These are phyloP conservation scores for Tiliqua scincoides DNA, from an alignment of 2,113 vertebrate species.

Conservation along the genomic window DNA sequence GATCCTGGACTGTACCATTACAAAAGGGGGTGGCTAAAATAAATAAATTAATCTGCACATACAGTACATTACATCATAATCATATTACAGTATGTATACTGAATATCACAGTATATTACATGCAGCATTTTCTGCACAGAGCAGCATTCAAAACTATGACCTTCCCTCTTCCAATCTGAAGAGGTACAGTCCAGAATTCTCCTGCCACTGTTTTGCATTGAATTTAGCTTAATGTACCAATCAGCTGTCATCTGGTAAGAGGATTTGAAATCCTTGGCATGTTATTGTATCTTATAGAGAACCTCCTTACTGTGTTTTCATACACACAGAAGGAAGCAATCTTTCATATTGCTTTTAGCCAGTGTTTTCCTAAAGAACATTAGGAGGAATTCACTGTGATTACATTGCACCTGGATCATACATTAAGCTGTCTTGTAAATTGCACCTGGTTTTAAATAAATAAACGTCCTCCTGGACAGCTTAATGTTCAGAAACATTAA, in stretches of 20 bases:
- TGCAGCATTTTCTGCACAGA: too few relatives aligned
- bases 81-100: too few relatives aligned
- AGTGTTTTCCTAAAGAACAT: constrained; percentile 31
- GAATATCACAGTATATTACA: too few relatives aligned
- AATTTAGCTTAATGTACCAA: not conserved
- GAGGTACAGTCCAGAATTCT: not conserved
- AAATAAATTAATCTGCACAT: too few relatives aligned
- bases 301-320: not conserved
- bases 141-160: not conserved
- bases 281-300: constrained; percentile 13
- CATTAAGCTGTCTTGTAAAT: constrained; percentile 41
- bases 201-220: not conserved
- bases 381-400: constrained; percentile 4
- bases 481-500: constrained; percentile 18
- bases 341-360: constrained; percentile 6
- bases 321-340: constrained; percentile 1
- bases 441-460: constrained; percentile 25
- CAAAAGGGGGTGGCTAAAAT: not conserved
- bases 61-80: too few relatives aligned
- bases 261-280: not conserved
- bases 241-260: constrained; percentile 1
- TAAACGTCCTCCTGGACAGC: not conserved
- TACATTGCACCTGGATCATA: not conserved
- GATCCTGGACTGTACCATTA: not conserved
- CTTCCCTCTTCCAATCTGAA: not conserved